Base-by-base conservation (phyloP, 2,888 invertebrate species). In the Eristalis pertinax region DNA sequence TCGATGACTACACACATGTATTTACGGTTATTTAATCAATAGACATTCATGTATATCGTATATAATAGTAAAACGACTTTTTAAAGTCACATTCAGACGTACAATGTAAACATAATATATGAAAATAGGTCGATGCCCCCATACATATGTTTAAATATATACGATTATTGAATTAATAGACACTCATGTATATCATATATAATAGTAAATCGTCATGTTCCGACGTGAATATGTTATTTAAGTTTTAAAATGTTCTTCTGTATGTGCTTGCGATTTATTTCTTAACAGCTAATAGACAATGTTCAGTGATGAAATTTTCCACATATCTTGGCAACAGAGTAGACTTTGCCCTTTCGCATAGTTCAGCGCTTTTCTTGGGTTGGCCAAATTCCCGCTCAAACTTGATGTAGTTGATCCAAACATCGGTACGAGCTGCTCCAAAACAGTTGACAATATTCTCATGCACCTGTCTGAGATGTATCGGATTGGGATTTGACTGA, bases 361-460 rank as follows among this genome's bases (percentile, higher is more conserved):
- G 92, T 2, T 93, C 91, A 0, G 94, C 93, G 41, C 95, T 94
- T 80, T 93, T 93, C 89, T 94, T 94, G 0, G 94, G 93, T 86
- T 95, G 94, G 4, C 96, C 95, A 89, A 94, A 92, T 88, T 94
- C 94, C 83, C 94, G 94, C 94, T 97, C 96, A 92, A 97, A 96
- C 84, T 94, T 93, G 73, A 97, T 94, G 90, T 95, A 96, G 89
- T 96, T 95, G 89, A 96, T 93, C 97, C 97, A 97, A 19, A 97
- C 93, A 85, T 95, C 95, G 4, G 95, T 93, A 91, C 95, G 94
- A 4, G 93, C 93, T 89, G 94, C 94, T 0, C 97, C 97, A 92
- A 96, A 96, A 88, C 96, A 95, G 77, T 94, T 93, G 19, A 94
- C 94, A 41, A 95, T 94, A 88, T 95, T 94, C 90, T 96, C 95